A percentile compares a stretch with the other conserved stretches of the same genome.
Conservation (phyloP, 2,113 vertebrate genomes). For the Chaetura pelagica region DNA sequence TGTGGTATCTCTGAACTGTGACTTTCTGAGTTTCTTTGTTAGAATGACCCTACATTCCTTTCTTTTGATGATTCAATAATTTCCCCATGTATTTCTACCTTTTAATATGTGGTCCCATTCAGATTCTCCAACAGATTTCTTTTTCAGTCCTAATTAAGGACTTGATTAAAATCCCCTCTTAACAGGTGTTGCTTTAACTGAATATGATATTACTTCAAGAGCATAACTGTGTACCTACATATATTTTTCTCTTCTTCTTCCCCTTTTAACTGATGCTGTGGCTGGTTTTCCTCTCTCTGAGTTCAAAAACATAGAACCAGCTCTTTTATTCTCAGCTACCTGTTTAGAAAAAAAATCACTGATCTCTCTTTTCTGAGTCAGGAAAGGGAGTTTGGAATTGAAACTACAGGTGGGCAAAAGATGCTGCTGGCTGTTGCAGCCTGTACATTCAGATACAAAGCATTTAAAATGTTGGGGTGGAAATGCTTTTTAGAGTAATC, state of each 20-base stretch:
- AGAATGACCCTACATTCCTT: neutral
- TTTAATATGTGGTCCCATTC: neutral
- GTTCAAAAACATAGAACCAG: neutral
- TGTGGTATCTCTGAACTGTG: neutral
- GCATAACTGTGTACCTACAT: neutral
- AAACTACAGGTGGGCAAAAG: neutral
- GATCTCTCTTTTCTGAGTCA: neutral
- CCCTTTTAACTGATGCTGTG: neutral
- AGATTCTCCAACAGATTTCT: neutral
- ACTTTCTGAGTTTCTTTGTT: neutral
- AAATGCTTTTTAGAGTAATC: conserved; percentile 48
- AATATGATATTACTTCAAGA: neutral
- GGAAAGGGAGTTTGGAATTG: conserved; percentile 31
- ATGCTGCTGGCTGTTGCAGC: conserved; percentile 10
- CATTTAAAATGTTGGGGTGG: conserved; percentile 1
- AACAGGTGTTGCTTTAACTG: neutral
- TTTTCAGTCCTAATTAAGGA: neutral
- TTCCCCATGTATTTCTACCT: neutral
- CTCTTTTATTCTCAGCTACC: neutral
- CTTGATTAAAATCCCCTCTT: neutral
- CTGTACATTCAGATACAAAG: conserved; percentile 16
- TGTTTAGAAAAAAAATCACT: conserved; percentile 3
- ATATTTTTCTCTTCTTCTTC: neutral
- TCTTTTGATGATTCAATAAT: neutral
- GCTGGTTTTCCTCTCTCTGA: neutral